Evolutionary conservation across 1,140 invertebrate species (phyloP).

Genomic region (Ceratosolen solmsi): DNA sequence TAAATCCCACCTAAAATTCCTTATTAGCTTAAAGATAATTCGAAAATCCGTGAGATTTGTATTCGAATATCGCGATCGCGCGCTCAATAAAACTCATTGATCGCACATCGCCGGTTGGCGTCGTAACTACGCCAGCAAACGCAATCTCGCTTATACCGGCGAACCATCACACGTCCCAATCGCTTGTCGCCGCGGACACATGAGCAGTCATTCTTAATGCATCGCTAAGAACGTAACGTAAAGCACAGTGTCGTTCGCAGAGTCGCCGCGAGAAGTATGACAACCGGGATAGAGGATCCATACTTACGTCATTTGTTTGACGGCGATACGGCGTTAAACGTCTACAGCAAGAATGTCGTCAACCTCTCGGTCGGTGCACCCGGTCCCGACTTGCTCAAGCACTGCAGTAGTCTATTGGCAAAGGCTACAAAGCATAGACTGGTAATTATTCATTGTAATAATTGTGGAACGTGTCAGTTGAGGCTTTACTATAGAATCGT

Average conservation of each 20-base stretch:
- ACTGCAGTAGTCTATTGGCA: constrained; percentile 71
- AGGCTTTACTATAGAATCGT: too few relatives aligned
- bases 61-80: too few relatives aligned
- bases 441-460: constrained; percentile 64
- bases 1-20: too few relatives aligned
- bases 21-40: too few relatives aligned
- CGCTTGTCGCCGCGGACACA: not conserved
- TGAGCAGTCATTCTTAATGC: not conserved
- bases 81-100: too few relatives aligned
- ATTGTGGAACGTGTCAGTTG: too few relatives aligned
- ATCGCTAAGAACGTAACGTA: not conserved
- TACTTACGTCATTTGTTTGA: constrained; percentile 74
- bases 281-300: constrained; percentile 62
- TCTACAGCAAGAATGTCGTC: constrained; percentile 69
- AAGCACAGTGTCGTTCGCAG: not conserved
- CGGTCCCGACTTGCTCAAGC: constrained; percentile 73
- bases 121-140: too few relatives aligned
- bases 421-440: constrained; percentile 72
- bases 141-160: too few relatives aligned
- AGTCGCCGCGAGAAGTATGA: not conserved
- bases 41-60: too few relatives aligned
- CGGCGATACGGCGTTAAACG: constrained; percentile 69
- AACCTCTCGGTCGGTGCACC: constrained; percentile 76
- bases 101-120: too few relatives aligned
- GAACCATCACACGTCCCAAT: too few relatives aligned